A percentile compares a stretch with the other conserved stretches of the same genome.
Conservation (phyloP, 64 coral and sea anemone species). For the Pocillopora verrucosa region DNA sequence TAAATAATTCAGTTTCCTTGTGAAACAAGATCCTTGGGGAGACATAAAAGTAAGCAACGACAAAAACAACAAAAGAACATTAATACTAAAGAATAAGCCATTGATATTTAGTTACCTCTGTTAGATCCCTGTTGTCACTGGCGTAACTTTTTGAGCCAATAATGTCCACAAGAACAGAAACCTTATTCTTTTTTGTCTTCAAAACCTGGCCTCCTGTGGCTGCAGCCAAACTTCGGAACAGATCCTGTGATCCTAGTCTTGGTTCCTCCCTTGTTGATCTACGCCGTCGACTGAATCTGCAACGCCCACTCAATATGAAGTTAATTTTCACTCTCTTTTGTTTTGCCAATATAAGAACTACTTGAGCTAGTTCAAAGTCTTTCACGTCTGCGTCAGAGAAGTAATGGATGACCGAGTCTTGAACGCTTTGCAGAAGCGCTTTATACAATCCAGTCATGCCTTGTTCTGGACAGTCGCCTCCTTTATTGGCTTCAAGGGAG, state of each 20-base stretch:
- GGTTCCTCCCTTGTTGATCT: background rate
- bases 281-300: background rate
- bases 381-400: conserved; percentile 70
- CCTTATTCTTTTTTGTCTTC: background rate
- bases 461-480: conserved; percentile 70
- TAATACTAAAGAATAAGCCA: background rate
- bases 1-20: too few species aligned
- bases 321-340: conserved; percentile 50
- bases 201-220: conserved; percentile 20
- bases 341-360: conserved; percentile 47
- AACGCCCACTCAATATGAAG: conserved; percentile 59
- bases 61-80: too few species aligned
- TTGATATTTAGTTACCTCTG: background rate
- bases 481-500: conserved; percentile 16
- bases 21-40: too few species aligned
- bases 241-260: conserved; percentile 4
- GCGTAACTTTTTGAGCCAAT: conserved; percentile 11
- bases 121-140: background rate
- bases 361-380: conserved; percentile 32
- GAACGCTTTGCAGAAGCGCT: conserved; percentile 58
- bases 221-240: conserved; percentile 21
- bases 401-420: conserved; percentile 65
- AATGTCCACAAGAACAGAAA: conserved; percentile 10
- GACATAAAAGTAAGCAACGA: too few species aligned
- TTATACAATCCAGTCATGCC: conserved; percentile 60